Evolutionary conservation across 2,113 vertebrate species (phyloP).

Genomic region (Campylomormyrus tamandua): DNA sequence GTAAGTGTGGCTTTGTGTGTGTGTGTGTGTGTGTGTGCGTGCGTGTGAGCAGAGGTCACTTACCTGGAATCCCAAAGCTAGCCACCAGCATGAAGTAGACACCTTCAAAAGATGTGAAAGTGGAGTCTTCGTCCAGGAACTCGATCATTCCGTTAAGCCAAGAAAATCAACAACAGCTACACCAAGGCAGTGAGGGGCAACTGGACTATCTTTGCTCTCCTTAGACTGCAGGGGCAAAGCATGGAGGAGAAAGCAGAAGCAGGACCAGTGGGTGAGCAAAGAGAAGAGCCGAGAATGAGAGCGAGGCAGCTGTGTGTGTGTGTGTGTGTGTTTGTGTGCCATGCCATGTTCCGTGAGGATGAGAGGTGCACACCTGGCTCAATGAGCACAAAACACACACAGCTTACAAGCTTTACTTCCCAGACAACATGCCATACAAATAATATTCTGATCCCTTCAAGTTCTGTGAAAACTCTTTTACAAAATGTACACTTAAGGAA

Average conservation of each 20-base stretch:
- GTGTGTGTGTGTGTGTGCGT: not conserved
- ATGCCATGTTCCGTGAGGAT: conserved; percentile 21
- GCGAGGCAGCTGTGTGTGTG: conserved; percentile 9
- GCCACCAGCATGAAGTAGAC: conserved; percentile 24
- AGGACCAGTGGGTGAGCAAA: not conserved
- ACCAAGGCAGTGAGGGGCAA: not conserved
- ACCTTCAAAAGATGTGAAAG: conserved; percentile 12
- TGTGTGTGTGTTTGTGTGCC: conserved; percentile 27
- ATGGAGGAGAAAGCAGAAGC: not conserved
- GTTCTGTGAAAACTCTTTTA: conserved; percentile 22
- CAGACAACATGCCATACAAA: not conserved
- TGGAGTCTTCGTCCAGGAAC: not conserved
- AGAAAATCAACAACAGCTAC: not conserved
- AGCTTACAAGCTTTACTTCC: not conserved
- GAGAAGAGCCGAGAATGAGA: not conserved
- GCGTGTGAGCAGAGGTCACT: not conserved
- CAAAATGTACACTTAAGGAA: conserved; percentile 10
- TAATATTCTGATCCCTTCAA: not conserved
- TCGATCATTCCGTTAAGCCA: conserved; percentile 1
- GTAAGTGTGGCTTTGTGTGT: not conserved
- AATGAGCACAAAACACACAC: conserved; percentile 4
- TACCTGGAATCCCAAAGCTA: conserved; percentile 23
- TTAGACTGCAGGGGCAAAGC: not conserved
- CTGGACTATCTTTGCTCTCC: not conserved
- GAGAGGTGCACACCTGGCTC: conserved; percentile 14